Base-by-base conservation (phyloP, 2,888 invertebrate genomes). In the Pollenia amentaria region DNA sequence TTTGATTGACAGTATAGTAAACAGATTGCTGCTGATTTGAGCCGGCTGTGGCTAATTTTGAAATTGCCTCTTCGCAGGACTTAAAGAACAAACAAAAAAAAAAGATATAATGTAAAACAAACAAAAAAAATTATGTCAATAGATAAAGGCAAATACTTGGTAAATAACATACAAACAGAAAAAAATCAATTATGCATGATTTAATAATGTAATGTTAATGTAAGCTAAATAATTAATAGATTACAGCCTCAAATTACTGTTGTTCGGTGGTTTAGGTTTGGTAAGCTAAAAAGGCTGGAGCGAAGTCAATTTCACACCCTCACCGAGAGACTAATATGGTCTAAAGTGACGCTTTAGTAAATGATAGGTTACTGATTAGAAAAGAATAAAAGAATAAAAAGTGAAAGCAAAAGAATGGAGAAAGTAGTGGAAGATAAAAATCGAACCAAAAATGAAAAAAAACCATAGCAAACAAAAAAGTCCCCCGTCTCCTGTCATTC, bases 41-140 rank as follows among this genome's bases (percentile, higher is more conserved):
- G 55, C 96, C 94, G 12, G 97, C 96, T 89, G 96, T 95, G 87
- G 97, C 95, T 67, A 99, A 93, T 93, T 98, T 99, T 85, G 97
- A 95, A 90, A 99, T 97, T 69, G 98, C 98, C 94, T 99, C 97
- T 93, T 99, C 99, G 91, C 99, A 98, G 85, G 99, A 97, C 98
- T 99, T 92, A 62, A 95, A 83, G 57, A 57, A 53, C 3, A 64
- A 12, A 72, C n/a, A 64, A 1, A 53, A 44, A 9, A 78, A 29
- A 53, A 12, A 53, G 48, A 72, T 16, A 51, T 44, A n/a, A 75
- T 12, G 38, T 42, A 6, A 46, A 29, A 75, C 9, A 57, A 62
- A n/a, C 9, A 44, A 10, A 80, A 21, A 46, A 14, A 42, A 83
- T 53, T 21, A 73, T 75, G 48, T 29, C 40, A 44, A 53, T 73